phyloP scores from a whole-genome alignment of 30 jellyfish, hydroid and myxozoan genomes.

The Aurelia coerulea region DNA sequence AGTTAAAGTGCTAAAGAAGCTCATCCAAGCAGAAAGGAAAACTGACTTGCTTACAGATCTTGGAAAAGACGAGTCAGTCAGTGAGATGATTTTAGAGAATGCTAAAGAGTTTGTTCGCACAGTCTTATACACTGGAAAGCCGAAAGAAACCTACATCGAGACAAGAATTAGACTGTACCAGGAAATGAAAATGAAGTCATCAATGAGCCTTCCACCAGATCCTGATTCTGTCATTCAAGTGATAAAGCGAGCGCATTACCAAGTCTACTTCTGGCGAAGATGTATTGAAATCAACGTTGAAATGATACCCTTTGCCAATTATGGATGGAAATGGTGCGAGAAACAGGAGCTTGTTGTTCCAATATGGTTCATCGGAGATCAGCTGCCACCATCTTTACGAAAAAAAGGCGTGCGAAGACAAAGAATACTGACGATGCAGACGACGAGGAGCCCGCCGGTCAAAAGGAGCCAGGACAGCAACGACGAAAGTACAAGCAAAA shows the following conservation, averaged over 20 bases:
- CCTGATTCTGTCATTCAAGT: slow-evolving; percentile 65
- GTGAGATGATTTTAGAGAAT: slow-evolving; percentile 18
- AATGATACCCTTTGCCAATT: slow-evolving; percentile 23
- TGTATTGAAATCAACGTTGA: slow-evolving; percentile 6
- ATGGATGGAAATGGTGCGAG: slow-evolving; percentile 59
- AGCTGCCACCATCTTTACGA: slow-evolving; percentile 52
- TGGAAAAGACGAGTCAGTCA: slow-evolving; percentile 14
- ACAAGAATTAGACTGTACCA: slow-evolving; percentile 60
- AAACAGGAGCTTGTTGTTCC: slow-evolving; percentile 43
- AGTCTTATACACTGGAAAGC: slow-evolving; percentile 54
- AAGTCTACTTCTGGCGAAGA: slow-evolving; percentile 57
- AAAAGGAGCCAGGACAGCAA: slow-evolving; percentile 21
- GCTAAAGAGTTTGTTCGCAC: slow-evolving; percentile 36
- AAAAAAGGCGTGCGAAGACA: slow-evolving; percentile 10
- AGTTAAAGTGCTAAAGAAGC: slow-evolving; percentile 51
- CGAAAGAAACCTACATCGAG: slow-evolving; percentile 41
- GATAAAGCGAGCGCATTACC: slow-evolving; percentile 59
- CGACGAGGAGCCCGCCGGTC: slow-evolving; percentile 23
- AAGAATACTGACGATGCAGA: slow-evolving; percentile 3
- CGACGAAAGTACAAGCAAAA: slow-evolving; percentile 28
- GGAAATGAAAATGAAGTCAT: slow-evolving; percentile 49
- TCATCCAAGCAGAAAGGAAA: slow-evolving; percentile 25
- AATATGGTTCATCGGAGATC: slow-evolving; percentile 59
- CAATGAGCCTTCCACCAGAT: slow-evolving; percentile 72
- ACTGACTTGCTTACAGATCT: slow-evolving; percentile 18